Percentiles rank a stretch among this genome's conserved stretches.
Conservation (phyloP, 2,797 vertebrate genomes). For the Pseudopleuronectes americanus region DNA sequence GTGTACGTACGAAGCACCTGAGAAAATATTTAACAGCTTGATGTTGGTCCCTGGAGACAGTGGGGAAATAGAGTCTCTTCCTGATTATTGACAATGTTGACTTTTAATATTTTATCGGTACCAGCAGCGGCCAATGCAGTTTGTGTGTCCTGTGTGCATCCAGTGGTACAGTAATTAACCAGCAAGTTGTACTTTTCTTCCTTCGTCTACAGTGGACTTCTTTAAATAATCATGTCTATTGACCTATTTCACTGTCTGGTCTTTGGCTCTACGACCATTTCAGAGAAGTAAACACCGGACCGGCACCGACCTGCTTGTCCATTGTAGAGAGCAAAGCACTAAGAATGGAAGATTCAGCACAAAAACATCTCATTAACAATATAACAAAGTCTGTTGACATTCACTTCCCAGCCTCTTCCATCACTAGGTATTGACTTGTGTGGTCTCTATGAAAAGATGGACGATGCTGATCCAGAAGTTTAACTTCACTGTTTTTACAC, state of each 20-base stretch:
- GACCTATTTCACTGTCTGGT: constrained; percentile 39
- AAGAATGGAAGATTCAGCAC: too few relatives aligned
- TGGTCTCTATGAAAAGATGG: too few relatives aligned
- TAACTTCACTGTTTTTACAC: too few relatives aligned
- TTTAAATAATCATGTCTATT: constrained; percentile 36
- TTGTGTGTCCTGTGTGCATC: constrained; percentile 11
- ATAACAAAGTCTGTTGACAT: too few relatives aligned
- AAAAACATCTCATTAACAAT: too few relatives aligned
- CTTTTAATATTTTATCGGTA: constrained; percentile 39
- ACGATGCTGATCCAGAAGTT: too few relatives aligned
- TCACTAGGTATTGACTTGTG: too few relatives aligned
- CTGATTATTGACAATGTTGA: constrained; percentile 55
- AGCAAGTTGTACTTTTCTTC: constrained; percentile 29
- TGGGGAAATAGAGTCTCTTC: constrained; percentile 18
- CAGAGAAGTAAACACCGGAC: constrained; percentile 38
- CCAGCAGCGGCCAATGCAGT: constrained; percentile 25
- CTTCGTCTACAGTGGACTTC: constrained; percentile 4
- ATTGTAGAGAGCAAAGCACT: neutral
- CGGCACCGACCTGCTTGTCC: constrained; percentile 18
- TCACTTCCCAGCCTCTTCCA: too few relatives aligned
- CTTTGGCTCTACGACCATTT: constrained; percentile 43
- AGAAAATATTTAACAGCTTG: constrained; percentile 49
- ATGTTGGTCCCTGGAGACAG: constrained; percentile 24
- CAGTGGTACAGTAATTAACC: constrained; percentile 27
- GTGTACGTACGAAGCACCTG: constrained; percentile 41